Base-by-base conservation (phyloP, 2,113 vertebrate genomes). In the Carassius carassius region DNA sequence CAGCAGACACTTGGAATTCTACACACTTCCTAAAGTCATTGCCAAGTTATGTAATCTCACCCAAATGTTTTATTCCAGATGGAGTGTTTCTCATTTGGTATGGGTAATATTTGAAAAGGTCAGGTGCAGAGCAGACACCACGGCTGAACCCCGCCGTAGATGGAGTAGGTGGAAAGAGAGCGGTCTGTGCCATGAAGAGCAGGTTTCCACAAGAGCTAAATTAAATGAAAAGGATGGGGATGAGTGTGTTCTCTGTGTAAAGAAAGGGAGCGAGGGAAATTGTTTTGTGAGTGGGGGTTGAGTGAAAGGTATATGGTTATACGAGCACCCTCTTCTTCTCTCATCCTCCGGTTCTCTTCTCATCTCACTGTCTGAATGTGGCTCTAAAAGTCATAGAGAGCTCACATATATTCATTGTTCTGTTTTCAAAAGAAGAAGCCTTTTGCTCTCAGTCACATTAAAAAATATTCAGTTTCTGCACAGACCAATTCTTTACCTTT, bases 91-190 rank as follows among this genome's bases (percentile, higher is more conserved):
- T 94, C 90, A 93, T 94, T 93, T 91, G 87, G 83, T 91, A 92
- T 92, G 91, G 91, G 93, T 94, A 89, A 92, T 90, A 94, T 85
- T 92, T 91, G 90, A 91, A 94, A 94, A 94, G 92, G 94, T 95
- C 94, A 93, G 67, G 2, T 37, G 83, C 86, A 88, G 88, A 92
- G 88, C 87, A 92, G 86, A 60, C 87, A 88, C 41, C 41, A 41
- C 41, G 41, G 41, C 41, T 41, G 41, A 41, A 41, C 83, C 70
- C 49, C 0, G 19, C 19, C 2, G 54, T 58, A 19, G 17, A 51
- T 4, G 14, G 49, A 51, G 49, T 51, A 86, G 76, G 73, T 84
- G 88, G 82, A 87, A 88, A 56, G 49, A 88, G 58, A 81, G 49
- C 21, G 83, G 6, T 7, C 54, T 2, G 0, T 2, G 2, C 56